These are phyloP conservation scores for Spisula solida DNA, from an alignment of 2,888 invertebrate genomes.

Conservation along the genomic window DNA sequence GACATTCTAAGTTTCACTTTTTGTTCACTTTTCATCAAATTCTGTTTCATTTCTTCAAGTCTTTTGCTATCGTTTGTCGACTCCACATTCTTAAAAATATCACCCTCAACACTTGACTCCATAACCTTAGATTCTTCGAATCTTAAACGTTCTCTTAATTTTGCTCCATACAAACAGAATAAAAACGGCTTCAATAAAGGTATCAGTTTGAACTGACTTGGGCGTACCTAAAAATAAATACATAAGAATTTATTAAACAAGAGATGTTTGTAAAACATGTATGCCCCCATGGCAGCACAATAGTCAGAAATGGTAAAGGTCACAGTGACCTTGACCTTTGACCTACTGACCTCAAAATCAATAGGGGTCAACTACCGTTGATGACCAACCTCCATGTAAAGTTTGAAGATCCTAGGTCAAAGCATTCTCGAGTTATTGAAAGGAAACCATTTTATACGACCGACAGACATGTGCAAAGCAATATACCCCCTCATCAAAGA, in stretches of 20 bases:
- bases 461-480: too few species aligned
- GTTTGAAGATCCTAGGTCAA: too few species aligned
- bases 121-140: background rate
- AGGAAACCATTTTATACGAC: too few species aligned
- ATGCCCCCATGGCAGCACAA: too few species aligned
- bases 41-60: background rate
- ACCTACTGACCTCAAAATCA: too few species aligned
- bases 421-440: too few species aligned
- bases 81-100: background rate
- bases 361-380: too few species aligned
- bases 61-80: background rate
- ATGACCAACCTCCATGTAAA: too few species aligned
- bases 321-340: too few species aligned
- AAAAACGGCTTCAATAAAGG: slow-evolving; percentile 11
- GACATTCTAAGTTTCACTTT: background rate
- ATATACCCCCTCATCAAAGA: too few species aligned
- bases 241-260: background rate
- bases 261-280: too few species aligned
- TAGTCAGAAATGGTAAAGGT: too few species aligned
- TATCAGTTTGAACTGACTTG: slow-evolving; percentile 23
- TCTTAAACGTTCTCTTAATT: background rate
- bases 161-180: slow-evolving; percentile 7
- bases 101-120: background rate
- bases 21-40: background rate
- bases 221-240: slow-evolving; percentile 16